phyloP scores from a whole-genome alignment of 2,797 vertebrate genomes.

The Echeneis naucrates region DNA sequence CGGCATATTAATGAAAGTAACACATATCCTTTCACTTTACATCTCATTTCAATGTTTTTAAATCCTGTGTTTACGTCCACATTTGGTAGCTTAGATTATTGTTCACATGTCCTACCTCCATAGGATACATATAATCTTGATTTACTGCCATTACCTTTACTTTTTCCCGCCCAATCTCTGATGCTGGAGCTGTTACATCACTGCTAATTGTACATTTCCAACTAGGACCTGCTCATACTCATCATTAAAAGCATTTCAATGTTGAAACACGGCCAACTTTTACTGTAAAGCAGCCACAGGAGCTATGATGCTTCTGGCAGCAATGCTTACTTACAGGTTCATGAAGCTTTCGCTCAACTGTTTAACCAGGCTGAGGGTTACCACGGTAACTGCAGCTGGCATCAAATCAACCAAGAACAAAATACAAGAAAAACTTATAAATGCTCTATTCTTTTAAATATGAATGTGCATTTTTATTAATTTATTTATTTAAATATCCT shows the following conservation, averaged over 20 bases:
- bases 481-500: not conserved
- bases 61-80: not conserved
- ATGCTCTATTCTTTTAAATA: not conserved
- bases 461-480: not conserved
- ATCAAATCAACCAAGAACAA: not conserved
- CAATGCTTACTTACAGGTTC: not conserved
- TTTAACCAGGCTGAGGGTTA: not conserved
- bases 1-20: not conserved
- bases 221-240: not conserved
- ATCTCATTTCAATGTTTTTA: not conserved
- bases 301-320: not conserved
- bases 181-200: not conserved
- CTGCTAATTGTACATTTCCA: not conserved
- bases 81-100: too few relatives aligned
- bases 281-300: not conserved
- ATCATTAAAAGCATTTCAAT: constrained; percentile 9
- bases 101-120: too few relatives aligned
- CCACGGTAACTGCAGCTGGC: not conserved
- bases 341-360: not conserved
- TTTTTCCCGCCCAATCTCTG: too few relatives aligned
- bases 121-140: not conserved
- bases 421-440: not conserved
- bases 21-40: not conserved
- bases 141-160: too few relatives aligned
- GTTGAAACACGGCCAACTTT: not conserved